These are phyloP conservation scores for Diglossa cyanea DNA, from an alignment of 2,797 vertebrate genomes.

Conservation along the genomic window DNA sequence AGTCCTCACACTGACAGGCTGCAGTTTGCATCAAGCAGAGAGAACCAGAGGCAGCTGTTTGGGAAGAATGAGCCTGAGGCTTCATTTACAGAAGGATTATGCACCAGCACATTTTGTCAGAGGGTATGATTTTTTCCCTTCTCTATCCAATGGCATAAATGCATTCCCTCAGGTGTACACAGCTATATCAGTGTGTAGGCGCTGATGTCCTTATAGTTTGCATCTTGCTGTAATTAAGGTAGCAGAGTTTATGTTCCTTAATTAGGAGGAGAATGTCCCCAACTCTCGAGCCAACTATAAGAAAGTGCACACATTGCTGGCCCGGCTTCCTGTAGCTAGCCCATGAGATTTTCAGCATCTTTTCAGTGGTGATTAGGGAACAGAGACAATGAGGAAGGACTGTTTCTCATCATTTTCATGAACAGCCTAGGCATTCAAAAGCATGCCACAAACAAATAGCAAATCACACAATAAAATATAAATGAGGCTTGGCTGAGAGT, in stretches of 20 bases:
- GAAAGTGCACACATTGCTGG: not conserved
- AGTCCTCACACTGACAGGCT: not conserved
- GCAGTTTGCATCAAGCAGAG: not conserved
- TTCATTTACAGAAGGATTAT: not conserved
- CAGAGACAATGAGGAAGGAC: not conserved
- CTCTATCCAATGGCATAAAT: not conserved
- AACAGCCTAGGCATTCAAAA: not conserved
- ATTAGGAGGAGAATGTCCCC: not conserved
- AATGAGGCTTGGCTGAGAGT: not conserved
- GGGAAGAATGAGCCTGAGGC: not conserved
- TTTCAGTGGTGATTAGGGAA: not conserved
- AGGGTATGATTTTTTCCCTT: not conserved
- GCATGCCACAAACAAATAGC: not conserved
- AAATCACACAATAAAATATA: not conserved
- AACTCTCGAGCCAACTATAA: not conserved
- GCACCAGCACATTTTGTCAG: not conserved
- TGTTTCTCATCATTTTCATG: not conserved
- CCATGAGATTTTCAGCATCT: not conserved
- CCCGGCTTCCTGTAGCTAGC: not conserved
- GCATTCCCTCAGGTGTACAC: not conserved
- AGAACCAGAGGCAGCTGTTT: not conserved
- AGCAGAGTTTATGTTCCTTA: constrained; percentile 7
- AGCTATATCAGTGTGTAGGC: not conserved
- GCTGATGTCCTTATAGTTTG: not conserved
- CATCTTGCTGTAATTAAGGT: not conserved